Evolutionary conservation across 2,113 vertebrate species (phyloP), one percentile per base, ranked within the genome.

Genomic region (Lepisosteus oculatus): DNA sequence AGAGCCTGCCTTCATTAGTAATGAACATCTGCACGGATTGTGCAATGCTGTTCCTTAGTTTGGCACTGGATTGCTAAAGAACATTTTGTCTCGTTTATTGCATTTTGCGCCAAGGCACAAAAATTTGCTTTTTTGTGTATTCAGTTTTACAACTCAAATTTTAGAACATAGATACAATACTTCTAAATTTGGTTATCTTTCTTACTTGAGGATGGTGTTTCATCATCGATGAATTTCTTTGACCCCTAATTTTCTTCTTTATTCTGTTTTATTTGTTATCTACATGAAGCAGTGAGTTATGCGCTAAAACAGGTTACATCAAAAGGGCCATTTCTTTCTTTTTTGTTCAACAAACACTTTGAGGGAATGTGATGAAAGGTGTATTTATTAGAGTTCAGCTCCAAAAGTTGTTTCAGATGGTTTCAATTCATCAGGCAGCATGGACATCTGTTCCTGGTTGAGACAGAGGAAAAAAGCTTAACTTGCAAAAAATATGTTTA

Each of bases 391-490:
- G 87, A 92, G 89, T 92, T 88, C 85, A 79, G 86, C 88, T 90
- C 73, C 84, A 87, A 90, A 90, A 94, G 92, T 95, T 94, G 90
- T 94, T 96, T 95, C 95, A 96, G 93, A 95, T 97, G 96, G 94
- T 95, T 97, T 92, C 79, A 88, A 93, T 96, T 96, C 90, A 79
- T 92, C 87, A 87, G 87, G 90, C 86, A 86, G 89, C 85, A 91
- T 88, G 82, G 86, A 93, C 94, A 96, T 95, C 95, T 96, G 95
- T 90, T 95, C 90, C 88, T 92, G 88, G 90, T 95, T 94, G 90
- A 84, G 78, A 81, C 62, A 71, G 61, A 76, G 69, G 77, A 86
- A 88, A 84, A 85, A 88, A 84, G 86, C 85, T 85, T 81, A 84
- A 92, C 88, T 85, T 80, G 65, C 85, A 89, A 89, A 89, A 84